Base-by-base conservation (phyloP, 2,797 vertebrate species). In the Enteromius fasciolatus region DNA sequence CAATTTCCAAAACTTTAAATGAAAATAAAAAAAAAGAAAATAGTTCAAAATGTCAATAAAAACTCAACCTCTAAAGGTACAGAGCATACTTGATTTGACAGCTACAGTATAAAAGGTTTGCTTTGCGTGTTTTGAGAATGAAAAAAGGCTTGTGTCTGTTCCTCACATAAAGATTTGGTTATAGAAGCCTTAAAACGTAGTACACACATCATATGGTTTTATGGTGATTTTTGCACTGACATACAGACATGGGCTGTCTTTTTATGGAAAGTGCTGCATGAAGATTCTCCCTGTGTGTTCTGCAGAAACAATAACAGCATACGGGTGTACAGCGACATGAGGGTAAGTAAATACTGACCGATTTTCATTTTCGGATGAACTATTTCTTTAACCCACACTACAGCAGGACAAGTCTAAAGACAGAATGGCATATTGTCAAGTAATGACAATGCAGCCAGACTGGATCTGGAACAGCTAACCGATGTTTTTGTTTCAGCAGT, bases 401-500 rank as follows among this genome's bases (percentile, higher is more conserved):
- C 17, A 69, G 28, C 46, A 17, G 20, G 74, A 25, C 18, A 20
- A 69, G 79, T 82, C 14, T 76, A 3, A 67, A 76, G 17, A 61
- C 57, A 59, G n/a, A 52, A 81, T 41, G 57, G 23, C 23, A 28
- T 5, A 31, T 78, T 23, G 81, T 54, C 78, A 78, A 76, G 64
- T 75, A 81, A 78, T 63, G 59, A 41, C 48, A 85, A 69, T 25
- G 73, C 72, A 57, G 39, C 61, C 31, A 66, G 46, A 41, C 33
- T 10, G 64, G 64, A 68, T 74, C 68, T 67, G 11, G 39, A 80
- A 28, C 12, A 52, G 73, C 63, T 77, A 82, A 78, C 76, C 52
- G n/a, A 41, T 66, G 80, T 84, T 86, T 84, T 84, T 78, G 54
- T 57, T 57, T 57, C 33, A 63, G 44, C n/a, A 44, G 52, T 85